Evolutionary conservation across 2,888 invertebrate species (phyloP).

Genomic region (Dioctria linearis): DNA sequence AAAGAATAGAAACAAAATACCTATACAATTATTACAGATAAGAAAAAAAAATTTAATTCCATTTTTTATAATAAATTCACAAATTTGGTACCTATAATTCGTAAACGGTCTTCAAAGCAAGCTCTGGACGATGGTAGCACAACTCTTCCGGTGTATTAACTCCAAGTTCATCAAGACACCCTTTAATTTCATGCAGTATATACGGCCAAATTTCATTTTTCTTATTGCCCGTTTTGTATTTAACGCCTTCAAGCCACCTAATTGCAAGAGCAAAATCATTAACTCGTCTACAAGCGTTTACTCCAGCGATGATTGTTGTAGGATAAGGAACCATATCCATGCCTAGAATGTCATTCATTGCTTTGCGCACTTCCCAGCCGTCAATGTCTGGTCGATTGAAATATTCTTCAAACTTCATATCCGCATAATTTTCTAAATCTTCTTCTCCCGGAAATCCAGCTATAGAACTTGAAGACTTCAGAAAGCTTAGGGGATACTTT

Average conservation of each 20-base stretch:
- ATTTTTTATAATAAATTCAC: too few relatives aligned
- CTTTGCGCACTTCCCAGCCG: constrained; percentile 90
- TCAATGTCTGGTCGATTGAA: constrained; percentile 64
- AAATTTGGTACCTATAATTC: background rate
- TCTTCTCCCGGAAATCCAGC: background rate
- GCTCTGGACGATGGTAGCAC: background rate
- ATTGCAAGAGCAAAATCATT: constrained; percentile 92
- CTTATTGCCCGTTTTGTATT: constrained; percentile 80
- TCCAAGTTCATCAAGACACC: constrained; percentile 22
- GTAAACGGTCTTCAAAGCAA: background rate
- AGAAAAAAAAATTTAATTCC: too few relatives aligned
- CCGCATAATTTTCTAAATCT: background rate
- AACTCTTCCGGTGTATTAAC: constrained; percentile 12
- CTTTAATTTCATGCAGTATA: background rate
- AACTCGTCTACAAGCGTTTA: constrained; percentile 89
- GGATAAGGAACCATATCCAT: constrained; percentile 93
- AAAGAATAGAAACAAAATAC: too few relatives aligned
- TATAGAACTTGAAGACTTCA: background rate
- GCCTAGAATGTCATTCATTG: constrained; percentile 85
- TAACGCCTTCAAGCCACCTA: constrained; percentile 76
- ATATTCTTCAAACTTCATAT: constrained; percentile 1
- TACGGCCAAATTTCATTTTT: constrained; percentile 85
- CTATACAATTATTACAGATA: too few relatives aligned
- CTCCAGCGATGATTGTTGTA: constrained; percentile 83
- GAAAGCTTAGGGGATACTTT: too few relatives aligned